Percentiles rank a stretch among this genome's conserved stretches.
phyloP scores from a whole-genome alignment of 2,113 vertebrate genomes.

The Syngnathus typhle region DNA sequence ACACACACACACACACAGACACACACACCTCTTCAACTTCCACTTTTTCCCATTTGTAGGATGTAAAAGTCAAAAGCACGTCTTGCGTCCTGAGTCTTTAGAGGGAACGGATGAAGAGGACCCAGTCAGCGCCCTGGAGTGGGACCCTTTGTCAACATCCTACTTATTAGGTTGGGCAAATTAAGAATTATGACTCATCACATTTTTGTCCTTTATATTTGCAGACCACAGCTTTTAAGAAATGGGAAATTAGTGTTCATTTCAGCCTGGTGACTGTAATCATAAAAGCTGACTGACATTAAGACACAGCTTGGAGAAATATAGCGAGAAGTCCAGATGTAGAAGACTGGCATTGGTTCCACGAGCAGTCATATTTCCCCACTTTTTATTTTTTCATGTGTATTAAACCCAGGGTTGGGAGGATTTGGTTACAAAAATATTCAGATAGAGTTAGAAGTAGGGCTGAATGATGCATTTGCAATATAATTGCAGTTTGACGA shows the following conservation, averaged over 20 bases:
- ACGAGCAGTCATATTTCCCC: neutral
- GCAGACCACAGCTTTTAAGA: neutral
- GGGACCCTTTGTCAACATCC: conserved; percentile 90
- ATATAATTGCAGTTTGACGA: too few species aligned
- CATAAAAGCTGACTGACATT: neutral
- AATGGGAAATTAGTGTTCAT: neutral
- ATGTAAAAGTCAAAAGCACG: conserved; percentile 88
- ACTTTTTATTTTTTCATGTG: neutral
- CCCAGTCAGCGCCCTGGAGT: conserved; percentile 88
- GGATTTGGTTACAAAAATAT: too few species aligned
- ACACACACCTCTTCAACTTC: neutral
- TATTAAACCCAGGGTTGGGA: neutral
- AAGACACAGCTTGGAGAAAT: neutral
- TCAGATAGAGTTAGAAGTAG: too few species aligned
- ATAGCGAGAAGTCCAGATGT: neutral
- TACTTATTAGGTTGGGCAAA: conserved; percentile 78
- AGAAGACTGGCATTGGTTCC: neutral
- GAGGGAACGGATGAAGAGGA: conserved; percentile 96
- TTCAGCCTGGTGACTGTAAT: neutral
- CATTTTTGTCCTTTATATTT: neutral
- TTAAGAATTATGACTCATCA: neutral
- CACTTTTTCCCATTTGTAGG: conserved; percentile 64
- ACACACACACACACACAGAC: neutral
- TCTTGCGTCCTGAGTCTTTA: conserved; percentile 85
- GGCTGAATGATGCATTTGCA: too few species aligned